Evolutionary conservation across 2,797 vertebrate species (phyloP), one percentile per base, ranked within the genome.

Genomic region (Dryobates pubescens): DNA sequence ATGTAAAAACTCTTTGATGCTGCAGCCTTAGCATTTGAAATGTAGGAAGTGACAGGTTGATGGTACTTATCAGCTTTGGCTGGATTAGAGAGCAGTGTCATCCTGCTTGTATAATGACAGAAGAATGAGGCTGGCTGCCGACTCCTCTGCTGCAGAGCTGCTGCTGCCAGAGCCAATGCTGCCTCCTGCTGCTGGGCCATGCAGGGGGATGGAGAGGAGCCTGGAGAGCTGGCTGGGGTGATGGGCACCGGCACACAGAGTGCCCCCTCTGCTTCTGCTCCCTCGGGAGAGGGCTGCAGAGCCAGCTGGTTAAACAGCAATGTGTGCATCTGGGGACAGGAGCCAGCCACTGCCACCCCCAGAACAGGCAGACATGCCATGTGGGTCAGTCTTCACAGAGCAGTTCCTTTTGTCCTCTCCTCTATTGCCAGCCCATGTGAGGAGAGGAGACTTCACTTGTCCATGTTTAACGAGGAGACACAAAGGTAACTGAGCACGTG

Each of bases 1-100:
- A 98, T 98, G 98, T 98, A 98, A 98, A 98, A 98, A 98, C 97
- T 98, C 98, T 98, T 98, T 98, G 98, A 98, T 98, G 98, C 98
- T 97, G 97, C 97, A 97, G 88, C 97, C 97, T 98, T 98, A 97
- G 98, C 98, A 98, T 98, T 98, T 98, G 98, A 98, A 98, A 98
- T 98, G 98, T 98, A 97, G 98, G 97, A 98, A 98, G 98, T 98
- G 98, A 98, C 97, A 98, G 98, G 98, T 98, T 98, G 98, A 98
- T 98, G 97, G 97, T 98, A 98, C 98, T 98, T 98, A 98, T 98
- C 98, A 98, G 98, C 98, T 98, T 98, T 98, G 97, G 97, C 97
- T 97, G 98, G 98, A 98, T 98, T 98, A 98, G 98, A 98, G 98
- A 97, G 97, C 97, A 98, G 97, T 98, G 98, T 98, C 98, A 98